Evolutionary conservation across 2,797 vertebrate species (phyloP), one percentile per base, ranked within the genome.

Genomic region (Fringilla coelebs): DNA sequence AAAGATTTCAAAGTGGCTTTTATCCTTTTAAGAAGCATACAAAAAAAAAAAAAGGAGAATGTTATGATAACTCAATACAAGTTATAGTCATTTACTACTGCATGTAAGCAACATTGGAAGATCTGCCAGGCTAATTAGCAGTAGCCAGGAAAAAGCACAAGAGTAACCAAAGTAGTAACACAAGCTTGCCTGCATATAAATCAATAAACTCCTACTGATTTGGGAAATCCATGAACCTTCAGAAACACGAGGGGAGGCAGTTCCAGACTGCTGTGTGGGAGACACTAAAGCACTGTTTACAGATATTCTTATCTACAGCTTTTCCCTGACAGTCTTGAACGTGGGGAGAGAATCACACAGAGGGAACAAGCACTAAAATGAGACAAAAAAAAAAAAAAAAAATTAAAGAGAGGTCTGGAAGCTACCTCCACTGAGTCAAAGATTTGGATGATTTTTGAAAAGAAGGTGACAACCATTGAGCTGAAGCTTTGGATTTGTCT

Each of bases 251-350:
- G 63, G 74, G 79, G 55, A 96, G 34, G 55, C 87, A 78, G 79
- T 79, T 94, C 91, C 91, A 96, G 88, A 84, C 85, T 96, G 91
- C 70, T 93, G 94, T 58, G 93, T 96, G 90, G 96, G 96, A 97
- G 92, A 96, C 66, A 78, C 51, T 91, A 38, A 75, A 92, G 83
- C 51, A 85, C 54, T 94, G 48, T 93, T 94, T 92, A 88, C 79
- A 89, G 68, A 89, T 92, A 94, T 43, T 89, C 75, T 92, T 91
- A 75, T 86, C 85, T 88, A 67, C 82, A 83, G 20, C 70, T 93
- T 80, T 90, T 86, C 66, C 74, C 48, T 92, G n/a, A 65, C 71
- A 77, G 78, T 65, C 78, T 72, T 79, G 57, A 83, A 54, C 26
- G 16, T 67, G 55, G 25, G 11, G 74, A 89, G 36, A 66, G 62